phyloP scores from a whole-genome alignment of 2,797 vertebrate genomes.

The Micrastur ruficollis region DNA sequence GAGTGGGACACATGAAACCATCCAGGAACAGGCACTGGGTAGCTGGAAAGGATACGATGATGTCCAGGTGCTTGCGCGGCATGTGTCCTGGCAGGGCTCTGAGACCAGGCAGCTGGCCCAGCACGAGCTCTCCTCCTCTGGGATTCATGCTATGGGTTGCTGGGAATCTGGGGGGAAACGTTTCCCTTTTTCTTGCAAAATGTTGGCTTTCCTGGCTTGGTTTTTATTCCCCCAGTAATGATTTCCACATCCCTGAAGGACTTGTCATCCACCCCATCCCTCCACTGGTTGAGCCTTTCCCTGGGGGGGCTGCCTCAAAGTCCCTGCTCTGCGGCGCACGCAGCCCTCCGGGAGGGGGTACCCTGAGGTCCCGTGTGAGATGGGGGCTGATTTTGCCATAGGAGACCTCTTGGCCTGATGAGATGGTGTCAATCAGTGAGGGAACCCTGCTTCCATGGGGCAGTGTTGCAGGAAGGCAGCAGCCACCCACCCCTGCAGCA shows the following conservation, averaged over 20 bases:
- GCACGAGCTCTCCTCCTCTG: fast-evolving
- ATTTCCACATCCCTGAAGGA: background rate
- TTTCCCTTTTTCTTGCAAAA: background rate
- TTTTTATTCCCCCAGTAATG: background rate
- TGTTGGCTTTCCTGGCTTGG: background rate
- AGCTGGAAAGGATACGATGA: background rate
- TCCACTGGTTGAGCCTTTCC: background rate
- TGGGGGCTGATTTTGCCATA: fast-evolving
- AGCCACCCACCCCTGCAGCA: background rate
- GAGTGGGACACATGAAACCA: background rate
- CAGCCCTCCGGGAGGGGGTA: too few relatives aligned
- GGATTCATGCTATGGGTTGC: fast-evolving
- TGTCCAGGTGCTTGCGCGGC: background rate
- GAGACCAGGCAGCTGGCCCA: background rate
- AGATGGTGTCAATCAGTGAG: background rate
- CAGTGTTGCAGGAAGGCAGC: background rate
- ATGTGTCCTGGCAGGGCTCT: fast-evolving
- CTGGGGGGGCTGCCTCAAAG: background rate
- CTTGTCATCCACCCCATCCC: background rate
- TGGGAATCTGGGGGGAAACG: background rate
- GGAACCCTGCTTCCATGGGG: background rate
- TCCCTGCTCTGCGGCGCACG: fast-evolving
- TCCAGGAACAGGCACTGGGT: background rate
- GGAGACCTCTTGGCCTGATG: background rate
- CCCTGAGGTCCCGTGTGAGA: background rate